phyloP scores from a whole-genome alignment of 2,888 invertebrate species.

The Nysson spinosus region DNA sequence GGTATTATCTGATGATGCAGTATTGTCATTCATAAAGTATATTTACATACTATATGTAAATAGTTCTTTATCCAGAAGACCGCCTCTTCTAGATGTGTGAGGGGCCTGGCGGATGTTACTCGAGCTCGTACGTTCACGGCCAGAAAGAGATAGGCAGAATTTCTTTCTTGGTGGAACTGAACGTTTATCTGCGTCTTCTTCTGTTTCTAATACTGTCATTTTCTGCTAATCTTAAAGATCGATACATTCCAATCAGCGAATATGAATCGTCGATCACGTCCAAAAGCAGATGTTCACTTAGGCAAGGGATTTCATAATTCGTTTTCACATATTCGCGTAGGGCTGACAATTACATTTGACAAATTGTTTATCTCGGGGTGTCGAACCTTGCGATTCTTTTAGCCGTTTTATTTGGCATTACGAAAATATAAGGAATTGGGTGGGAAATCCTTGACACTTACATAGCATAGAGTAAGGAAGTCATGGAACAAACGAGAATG shows the following conservation, averaged over 20 bases:
- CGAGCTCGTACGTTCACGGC: slow-evolving; percentile 48
- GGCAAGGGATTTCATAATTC: too few species aligned
- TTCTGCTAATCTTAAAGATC: slow-evolving; percentile 75
- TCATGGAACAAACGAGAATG: slow-evolving; percentile 69
- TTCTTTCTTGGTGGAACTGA: slow-evolving; percentile 78
- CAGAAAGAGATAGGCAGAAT: slow-evolving; percentile 75
- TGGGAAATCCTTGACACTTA: slow-evolving; percentile 57
- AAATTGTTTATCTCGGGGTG: too few species aligned
- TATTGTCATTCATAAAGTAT: too few species aligned
- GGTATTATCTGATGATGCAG: too few species aligned
- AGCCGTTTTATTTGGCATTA: slow-evolving; percentile 4
- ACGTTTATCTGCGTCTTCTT: slow-evolving; percentile 77
- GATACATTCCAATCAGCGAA: background rate
- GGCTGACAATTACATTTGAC: too few species aligned
- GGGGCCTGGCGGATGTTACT: slow-evolving; percentile 63
- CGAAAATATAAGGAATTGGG: slow-evolving; percentile 15
- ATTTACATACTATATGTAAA: slow-evolving; percentile 61
- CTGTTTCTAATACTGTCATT: slow-evolving; percentile 79
- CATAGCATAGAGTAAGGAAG: slow-evolving; percentile 68
- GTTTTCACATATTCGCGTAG: too few species aligned
- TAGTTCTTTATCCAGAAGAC: slow-evolving; percentile 60
- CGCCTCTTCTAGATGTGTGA: slow-evolving; percentile 62
- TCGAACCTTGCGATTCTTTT: too few species aligned
- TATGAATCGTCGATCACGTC: too few species aligned
- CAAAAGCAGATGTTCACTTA: too few species aligned